Base-by-base conservation (phyloP, 2,888 invertebrate species). In the Ephialtes manifestator region DNA sequence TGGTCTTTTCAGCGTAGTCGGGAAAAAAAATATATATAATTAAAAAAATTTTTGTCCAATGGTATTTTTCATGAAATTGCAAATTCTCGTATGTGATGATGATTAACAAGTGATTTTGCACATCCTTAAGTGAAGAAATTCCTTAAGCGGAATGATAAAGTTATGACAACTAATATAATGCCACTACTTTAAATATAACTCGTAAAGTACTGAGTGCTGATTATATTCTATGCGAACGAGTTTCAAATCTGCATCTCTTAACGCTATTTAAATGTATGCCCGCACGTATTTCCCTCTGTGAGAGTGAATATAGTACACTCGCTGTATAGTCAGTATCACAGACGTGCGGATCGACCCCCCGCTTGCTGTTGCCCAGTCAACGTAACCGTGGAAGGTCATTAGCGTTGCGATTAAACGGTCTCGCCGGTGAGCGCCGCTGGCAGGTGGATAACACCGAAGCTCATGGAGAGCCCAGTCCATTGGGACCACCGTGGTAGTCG, bases 321-420 rank as follows among this genome's bases (percentile, higher is more conserved):
- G 18, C 18, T 18, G 51, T 24, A n/a, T 18, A 51, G n/a, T 51
- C 46, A 8, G n/a, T 13, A 51, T n/a, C 51, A 51, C 51, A n/a
- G 51, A n/a, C 51, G 51, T 18, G 51, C 51, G 51, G 7, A 0
- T 18, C 18, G 18, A n/a, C 51, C 51, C 51, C 51, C 51, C n/a
- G 8, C 51, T n/a, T 51, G 76, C 71, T 88, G 76, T 67, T 88
- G 83, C 75, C 83, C 85, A 75, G 72, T 85, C 89, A 90, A 88
- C 88, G 88, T 86, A 65, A 83, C 89, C 88, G 87, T 89, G 88
- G 89, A 90, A 90, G 90, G 89, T 90, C 90, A 90, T 91, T 91
- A 91, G 86, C 88, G 89, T 88, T 86, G 80, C 84, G 81, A 84
- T 84, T 84, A 81, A 84, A 84, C 84, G 81, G 84, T 84, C 81